Base-by-base conservation (phyloP, 2,797 vertebrate species). In the Arnoldichthys spilopterus region DNA sequence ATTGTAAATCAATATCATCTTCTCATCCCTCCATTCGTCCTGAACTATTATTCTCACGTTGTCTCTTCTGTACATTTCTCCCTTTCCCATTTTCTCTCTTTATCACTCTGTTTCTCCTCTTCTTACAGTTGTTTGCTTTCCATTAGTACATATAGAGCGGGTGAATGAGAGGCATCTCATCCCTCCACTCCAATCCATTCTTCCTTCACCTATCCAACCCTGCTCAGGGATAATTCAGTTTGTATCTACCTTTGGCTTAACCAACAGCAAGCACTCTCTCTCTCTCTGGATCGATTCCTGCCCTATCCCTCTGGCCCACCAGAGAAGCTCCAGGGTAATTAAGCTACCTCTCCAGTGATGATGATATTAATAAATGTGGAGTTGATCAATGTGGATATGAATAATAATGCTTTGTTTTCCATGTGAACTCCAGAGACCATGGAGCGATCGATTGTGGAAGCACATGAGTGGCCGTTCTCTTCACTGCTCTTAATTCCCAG, bases 301-400 rank as follows among this genome's bases (percentile, higher is more conserved):
- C 16, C 1, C 63, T 71, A 77, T 62, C 67, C 28, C 63, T 56
- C 20, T 64, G 22, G 15, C 20, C 9, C n/a, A 18, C 72, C 34
- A 47, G 63, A 71, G 24, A 75, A 13, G 6, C 53, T 51, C 22
- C 61, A 54, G 20, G 70, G 67, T 81, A 81, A 78, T 83, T 81
- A 78, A 68, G 51, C 61, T 59, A 43, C 11, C 63, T 53, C 49
- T 76, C 56, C 20, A 45, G 51, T 70, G 74, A 76, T 81, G 68
- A 71, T 66, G 62, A 76, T 61, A 79, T 81, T 79, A 83, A 85
- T 77, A 74, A 76, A 81, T 26, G 72, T 58, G 26, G 24, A 26
- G 59, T 67, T 62, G 53, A 79, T 79, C 66, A 54, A 64, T 67
- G 64, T 53, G 24, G 59, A 82, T 22, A 49, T 53, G 20, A 37